Conservation (phyloP, 1,140 invertebrate genomes). For the Bacillus rossius region DNA sequence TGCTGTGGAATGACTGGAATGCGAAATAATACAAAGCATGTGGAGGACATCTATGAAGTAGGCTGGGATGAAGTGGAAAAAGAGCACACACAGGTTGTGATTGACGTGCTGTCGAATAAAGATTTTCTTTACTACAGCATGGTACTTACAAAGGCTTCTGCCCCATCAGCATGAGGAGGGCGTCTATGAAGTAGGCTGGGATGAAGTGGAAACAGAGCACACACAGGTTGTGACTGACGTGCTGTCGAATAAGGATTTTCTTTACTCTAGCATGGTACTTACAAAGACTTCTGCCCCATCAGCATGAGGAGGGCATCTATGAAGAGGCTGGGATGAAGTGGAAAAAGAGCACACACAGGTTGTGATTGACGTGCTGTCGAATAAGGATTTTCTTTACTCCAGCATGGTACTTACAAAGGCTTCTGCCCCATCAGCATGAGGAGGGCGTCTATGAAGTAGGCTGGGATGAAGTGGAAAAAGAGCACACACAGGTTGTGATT, state of each 20-base stretch:
- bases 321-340: constrained; percentile 80
- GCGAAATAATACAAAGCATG: too few species aligned
- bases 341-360: constrained; percentile 73
- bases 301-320: constrained; percentile 69
- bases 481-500: constrained; percentile 63
- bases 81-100: constrained; percentile 71
- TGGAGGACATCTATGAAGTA: constrained; percentile 71
- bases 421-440: constrained; percentile 62
- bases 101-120: too few species aligned
- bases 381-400: too few species aligned
- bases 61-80: constrained; percentile 83
- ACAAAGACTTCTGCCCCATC: constrained; percentile 79
- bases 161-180: constrained; percentile 56
- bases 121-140: too few species aligned
- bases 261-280: too few species aligned
- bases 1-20: too few species aligned
- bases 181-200: constrained; percentile 75
- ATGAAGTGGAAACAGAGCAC: constrained; percentile 71
- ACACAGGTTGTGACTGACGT: too few species aligned
- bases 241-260: too few species aligned
- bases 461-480: constrained; percentile 74
- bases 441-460: constrained; percentile 69
- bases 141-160: constrained; percentile 73
- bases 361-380: too few species aligned
- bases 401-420: constrained; percentile 71